These are phyloP conservation scores for Myotis lucifugus DNA, from an alignment of 2,113 vertebrate species.

Conservation along the genomic window DNA sequence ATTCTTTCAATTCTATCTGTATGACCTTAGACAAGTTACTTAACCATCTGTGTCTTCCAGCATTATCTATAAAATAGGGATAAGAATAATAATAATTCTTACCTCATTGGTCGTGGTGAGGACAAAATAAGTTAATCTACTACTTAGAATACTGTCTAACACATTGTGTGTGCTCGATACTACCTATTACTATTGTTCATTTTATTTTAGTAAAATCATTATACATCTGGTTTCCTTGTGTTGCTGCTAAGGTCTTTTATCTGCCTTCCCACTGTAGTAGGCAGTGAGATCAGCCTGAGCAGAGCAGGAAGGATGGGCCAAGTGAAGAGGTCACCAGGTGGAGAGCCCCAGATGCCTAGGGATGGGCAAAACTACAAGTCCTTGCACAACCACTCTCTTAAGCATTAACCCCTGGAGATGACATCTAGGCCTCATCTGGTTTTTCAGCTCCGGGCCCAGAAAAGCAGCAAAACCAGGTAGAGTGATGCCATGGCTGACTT, in stretches of 20 bases:
- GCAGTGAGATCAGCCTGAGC: not conserved
- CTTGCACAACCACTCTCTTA: not conserved
- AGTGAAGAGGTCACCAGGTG: not conserved
- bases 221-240: not conserved
- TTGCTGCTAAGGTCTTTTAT: not conserved
- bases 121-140: not conserved
- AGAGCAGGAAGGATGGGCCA: not conserved
- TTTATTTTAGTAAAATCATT: not conserved
- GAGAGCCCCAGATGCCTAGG: accelerated
- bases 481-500: not conserved
- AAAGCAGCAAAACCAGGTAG: not conserved
- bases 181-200: not conserved
- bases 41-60: not conserved
- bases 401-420: not conserved
- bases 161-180: not conserved
- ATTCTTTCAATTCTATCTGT: not conserved
- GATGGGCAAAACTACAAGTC: not conserved
- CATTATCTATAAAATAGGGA: not conserved
- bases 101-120: not conserved
- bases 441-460: not conserved
- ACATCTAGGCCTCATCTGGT: not conserved
- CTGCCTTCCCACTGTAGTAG: not conserved
- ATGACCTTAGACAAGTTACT: not conserved
- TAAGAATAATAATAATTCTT: not conserved
- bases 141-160: not conserved